phyloP scores from a whole-genome alignment of 2,113 vertebrate species.

The Rhinopithecus roxellana region DNA sequence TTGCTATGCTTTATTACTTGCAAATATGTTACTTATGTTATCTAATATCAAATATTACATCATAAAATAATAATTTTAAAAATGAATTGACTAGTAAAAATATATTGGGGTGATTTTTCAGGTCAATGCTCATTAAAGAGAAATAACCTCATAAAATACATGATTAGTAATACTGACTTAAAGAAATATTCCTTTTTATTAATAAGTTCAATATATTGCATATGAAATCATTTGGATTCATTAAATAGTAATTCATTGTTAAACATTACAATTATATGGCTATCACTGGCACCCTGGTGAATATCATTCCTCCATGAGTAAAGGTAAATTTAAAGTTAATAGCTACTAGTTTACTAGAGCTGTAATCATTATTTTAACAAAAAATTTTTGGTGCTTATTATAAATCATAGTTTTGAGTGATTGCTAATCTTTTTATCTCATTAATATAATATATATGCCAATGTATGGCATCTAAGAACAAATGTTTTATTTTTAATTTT shows the following conservation, averaged over 20 bases:
- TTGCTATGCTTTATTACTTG: not conserved
- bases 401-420: not conserved
- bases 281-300: not conserved
- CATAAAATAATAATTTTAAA: not conserved
- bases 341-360: not conserved
- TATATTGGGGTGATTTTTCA: not conserved
- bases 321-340: conserved; percentile 24
- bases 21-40: not conserved
- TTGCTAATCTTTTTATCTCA: not conserved
- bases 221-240: not conserved
- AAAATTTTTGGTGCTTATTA: not conserved
- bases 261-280: not conserved
- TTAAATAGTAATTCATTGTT: not conserved
- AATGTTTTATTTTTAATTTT: not conserved
- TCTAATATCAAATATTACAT: not conserved
- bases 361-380: not conserved
- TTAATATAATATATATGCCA: not conserved
- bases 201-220: not conserved
- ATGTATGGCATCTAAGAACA: not conserved
- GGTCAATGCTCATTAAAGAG: conserved; percentile 6
- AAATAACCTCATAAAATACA: conserved; percentile 22
- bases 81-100: not conserved
- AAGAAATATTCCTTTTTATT: conserved; percentile 18
- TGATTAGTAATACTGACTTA: conserved; percentile 9
- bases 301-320: not conserved